Evolutionary conservation across 2,888 invertebrate species (phyloP).

Genomic region (Dione vanillae): DNA sequence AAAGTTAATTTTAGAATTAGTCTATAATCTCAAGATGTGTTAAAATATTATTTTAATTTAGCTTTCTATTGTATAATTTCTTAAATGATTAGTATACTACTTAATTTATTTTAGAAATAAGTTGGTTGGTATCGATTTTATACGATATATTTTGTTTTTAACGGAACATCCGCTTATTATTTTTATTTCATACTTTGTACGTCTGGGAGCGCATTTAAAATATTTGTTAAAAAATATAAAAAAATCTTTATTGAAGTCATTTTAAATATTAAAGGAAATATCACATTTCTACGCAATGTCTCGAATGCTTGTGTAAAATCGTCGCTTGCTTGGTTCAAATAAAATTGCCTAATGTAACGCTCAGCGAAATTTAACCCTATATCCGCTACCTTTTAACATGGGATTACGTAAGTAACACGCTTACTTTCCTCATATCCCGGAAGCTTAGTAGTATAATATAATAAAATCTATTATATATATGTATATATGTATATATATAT

Average conservation of each 20-base stretch:
- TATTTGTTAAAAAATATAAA: neutral
- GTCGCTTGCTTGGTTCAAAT: constrained; percentile 14
- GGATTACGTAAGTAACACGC: constrained; percentile 15
- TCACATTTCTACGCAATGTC: constrained; percentile 5
- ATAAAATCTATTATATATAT: too few relatives aligned
- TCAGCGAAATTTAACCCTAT: constrained; percentile 40
- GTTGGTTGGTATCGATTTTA: too few relatives aligned
- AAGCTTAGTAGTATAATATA: neutral
- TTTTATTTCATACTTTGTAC: neutral
- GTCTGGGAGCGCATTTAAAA: neutral
- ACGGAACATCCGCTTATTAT: neutral
- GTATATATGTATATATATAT: too few relatives aligned
- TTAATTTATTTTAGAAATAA: too few relatives aligned
- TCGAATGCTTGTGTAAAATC: constrained; percentile 16
- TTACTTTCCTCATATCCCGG: constrained; percentile 25
- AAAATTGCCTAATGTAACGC: constrained; percentile 20
- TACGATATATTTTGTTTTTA: too few relatives aligned
- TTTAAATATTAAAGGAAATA: constrained; percentile 4
- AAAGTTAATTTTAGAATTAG: neutral
- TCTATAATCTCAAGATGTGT: too few relatives aligned
- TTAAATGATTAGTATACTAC: too few relatives aligned
- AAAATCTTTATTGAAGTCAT: neutral
- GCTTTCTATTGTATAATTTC: too few relatives aligned
- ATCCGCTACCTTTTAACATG: constrained; percentile 28
- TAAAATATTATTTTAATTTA: too few relatives aligned